Percentiles rank a stretch among this genome's conserved stretches.
phyloP scores from a whole-genome alignment of 2,797 vertebrate species.

The Argentina silus region DNA sequence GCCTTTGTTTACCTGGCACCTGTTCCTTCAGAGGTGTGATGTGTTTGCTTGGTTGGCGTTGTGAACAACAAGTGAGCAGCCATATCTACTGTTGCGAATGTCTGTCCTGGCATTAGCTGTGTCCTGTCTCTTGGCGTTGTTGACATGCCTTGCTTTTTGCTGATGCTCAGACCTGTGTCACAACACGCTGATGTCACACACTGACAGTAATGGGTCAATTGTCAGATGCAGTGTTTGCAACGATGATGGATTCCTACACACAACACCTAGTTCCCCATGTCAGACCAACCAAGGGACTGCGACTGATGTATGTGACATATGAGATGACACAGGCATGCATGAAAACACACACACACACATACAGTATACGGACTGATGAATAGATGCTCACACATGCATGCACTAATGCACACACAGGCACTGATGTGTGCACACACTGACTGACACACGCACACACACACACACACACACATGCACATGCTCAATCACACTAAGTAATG shows the following conservation, averaged over 20 bases:
- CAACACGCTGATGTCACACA: constrained; percentile 55
- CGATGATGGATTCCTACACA: constrained; percentile 52
- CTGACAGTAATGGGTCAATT: constrained; percentile 76
- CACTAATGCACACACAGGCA: background rate
- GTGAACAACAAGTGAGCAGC: background rate
- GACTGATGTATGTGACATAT: constrained; percentile 55
- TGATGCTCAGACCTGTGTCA: constrained; percentile 72
- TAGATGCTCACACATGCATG: background rate
- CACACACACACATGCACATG: background rate
- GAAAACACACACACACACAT: constrained; percentile 13
- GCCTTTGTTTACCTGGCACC: background rate
- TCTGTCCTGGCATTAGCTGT: constrained; percentile 44
- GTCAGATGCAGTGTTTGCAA: constrained; percentile 62
- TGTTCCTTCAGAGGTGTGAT: too few relatives aligned
- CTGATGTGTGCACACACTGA: background rate
- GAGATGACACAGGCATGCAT: constrained; percentile 50
- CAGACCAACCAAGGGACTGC: constrained; percentile 39
- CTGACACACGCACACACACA: background rate
- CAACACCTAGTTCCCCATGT: background rate
- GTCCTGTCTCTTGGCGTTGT: constrained; percentile 35
- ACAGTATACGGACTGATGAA: too few relatives aligned
- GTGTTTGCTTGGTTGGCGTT: background rate
- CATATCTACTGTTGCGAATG: background rate
- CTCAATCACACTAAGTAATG: background rate
- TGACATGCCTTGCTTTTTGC: constrained; percentile 66